phyloP scores from a whole-genome alignment of 2,888 invertebrate genomes.

The Endotricha flammealis region DNA sequence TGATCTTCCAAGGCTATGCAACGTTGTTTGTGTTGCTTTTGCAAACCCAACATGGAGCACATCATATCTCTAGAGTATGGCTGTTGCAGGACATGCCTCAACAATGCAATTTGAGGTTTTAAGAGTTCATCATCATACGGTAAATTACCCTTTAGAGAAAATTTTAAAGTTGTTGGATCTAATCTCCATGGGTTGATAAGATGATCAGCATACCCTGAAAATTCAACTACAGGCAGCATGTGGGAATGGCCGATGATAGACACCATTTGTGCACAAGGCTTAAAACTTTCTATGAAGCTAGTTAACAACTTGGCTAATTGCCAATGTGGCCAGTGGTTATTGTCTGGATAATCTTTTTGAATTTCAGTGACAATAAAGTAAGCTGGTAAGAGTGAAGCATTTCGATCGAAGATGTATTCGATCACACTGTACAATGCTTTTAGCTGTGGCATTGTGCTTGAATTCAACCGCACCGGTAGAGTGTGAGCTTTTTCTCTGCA shows the following conservation, averaged over 20 bases:
- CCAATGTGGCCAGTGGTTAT: constrained; percentile 93
- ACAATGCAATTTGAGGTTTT: constrained; percentile 91
- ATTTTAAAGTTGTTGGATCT: constrained; percentile 87
- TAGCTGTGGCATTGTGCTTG: constrained; percentile 88
- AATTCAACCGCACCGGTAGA: constrained; percentile 87
- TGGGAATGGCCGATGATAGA: constrained; percentile 93
- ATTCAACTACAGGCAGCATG: constrained; percentile 96
- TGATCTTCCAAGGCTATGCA: constrained; percentile 95
- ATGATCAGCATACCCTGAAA: constrained; percentile 93
- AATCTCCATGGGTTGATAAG: constrained; percentile 95
- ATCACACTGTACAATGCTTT: constrained; percentile 89
- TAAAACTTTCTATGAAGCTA: constrained; percentile 94
- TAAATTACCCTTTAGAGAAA: constrained; percentile 82
- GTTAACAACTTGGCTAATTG: constrained; percentile 91
- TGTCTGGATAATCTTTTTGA: constrained; percentile 90
- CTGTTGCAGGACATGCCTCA: constrained; percentile 94
- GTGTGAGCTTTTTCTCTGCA: constrained; percentile 93
- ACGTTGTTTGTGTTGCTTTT: constrained; percentile 93
- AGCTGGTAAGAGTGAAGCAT: constrained; percentile 93
- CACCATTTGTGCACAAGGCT: constrained; percentile 96
- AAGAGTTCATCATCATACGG: constrained; percentile 93
- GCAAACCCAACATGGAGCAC: constrained; percentile 94
- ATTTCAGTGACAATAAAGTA: constrained; percentile 98
- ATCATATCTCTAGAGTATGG: constrained; percentile 98
- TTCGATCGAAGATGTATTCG: constrained; percentile 93